A percentile compares a stretch with the other conserved stretches of the same genome.
These are phyloP conservation scores for Lycocerus yunnanus DNA, from an alignment of 2,888 invertebrate genomes.

Conservation along the genomic window DNA sequence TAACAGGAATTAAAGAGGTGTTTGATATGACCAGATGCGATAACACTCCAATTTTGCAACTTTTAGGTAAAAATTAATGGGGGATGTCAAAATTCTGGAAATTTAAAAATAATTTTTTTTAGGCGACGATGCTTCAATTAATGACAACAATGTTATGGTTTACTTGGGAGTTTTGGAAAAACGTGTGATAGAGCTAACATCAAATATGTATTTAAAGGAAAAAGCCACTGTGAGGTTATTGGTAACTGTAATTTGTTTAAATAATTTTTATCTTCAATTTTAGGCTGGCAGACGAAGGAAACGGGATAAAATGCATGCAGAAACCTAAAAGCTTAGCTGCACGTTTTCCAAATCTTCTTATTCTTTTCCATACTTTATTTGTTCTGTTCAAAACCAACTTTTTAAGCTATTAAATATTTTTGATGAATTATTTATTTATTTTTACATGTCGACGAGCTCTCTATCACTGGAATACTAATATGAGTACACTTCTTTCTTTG, in stretches of 20 bases:
- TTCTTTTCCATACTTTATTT: too few species aligned
- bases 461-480: too few species aligned
- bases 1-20: constrained; percentile 59
- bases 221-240: constrained; percentile 39
- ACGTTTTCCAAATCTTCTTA: too few species aligned
- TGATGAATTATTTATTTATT: too few species aligned
- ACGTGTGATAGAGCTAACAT: constrained; percentile 66
- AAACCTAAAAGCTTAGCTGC: neutral
- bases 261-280: neutral
- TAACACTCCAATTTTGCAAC: constrained; percentile 63
- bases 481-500: too few species aligned
- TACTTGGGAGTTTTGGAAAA: constrained; percentile 84
- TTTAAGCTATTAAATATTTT: too few species aligned
- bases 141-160: constrained; percentile 76
- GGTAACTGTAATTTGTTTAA: neutral
- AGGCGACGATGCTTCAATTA: constrained; percentile 72
- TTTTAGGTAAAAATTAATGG: too few species aligned
- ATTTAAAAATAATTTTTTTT: neutral
- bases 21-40: constrained; percentile 71
- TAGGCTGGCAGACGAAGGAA: constrained; percentile 4
- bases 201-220: constrained; percentile 59
- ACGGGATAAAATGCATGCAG: neutral
- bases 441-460: too few species aligned
- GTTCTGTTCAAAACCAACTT: too few species aligned
- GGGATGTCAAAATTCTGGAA: too few species aligned